These are phyloP conservation scores for Indri indri DNA, from an alignment of 2,113 vertebrate genomes.

Conservation along the genomic window DNA sequence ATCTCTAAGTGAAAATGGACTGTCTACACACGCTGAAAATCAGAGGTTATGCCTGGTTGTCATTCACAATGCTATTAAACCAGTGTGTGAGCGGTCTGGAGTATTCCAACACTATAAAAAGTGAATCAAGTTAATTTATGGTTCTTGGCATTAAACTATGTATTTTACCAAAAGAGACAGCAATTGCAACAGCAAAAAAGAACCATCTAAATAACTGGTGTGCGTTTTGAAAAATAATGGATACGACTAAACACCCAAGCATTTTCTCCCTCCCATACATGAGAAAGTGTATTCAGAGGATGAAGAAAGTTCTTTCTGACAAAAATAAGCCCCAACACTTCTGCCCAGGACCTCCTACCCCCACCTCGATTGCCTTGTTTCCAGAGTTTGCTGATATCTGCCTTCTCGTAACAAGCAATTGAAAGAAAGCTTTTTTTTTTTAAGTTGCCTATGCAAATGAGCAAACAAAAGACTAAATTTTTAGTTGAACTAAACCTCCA, in stretches of 20 bases:
- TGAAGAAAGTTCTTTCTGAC: background rate
- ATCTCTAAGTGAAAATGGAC: background rate
- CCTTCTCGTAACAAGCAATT: background rate
- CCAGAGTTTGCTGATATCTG: too few relatives aligned
- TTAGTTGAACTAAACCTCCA: background rate
- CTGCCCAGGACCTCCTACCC: background rate
- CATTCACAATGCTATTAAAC: fast-evolving
- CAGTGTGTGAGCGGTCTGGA: background rate
- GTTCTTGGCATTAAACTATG: fast-evolving
- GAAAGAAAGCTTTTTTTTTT: background rate
- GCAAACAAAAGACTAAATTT: background rate
- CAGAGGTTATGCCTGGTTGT: fast-evolving
- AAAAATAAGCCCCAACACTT: background rate
- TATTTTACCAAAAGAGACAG: fast-evolving
- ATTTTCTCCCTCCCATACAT: background rate
- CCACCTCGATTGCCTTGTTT: background rate
- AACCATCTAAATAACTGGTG: background rate
- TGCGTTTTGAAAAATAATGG: background rate
- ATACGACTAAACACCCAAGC: background rate
- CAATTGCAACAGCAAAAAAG: background rate
- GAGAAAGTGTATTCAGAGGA: too few relatives aligned
- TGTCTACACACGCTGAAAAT: fast-evolving
- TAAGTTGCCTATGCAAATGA: background rate
- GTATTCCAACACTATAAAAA: background rate
- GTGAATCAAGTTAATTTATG: fast-evolving